Conservation (phyloP, 2,797 vertebrate species). For the Salarias fasciatus region DNA sequence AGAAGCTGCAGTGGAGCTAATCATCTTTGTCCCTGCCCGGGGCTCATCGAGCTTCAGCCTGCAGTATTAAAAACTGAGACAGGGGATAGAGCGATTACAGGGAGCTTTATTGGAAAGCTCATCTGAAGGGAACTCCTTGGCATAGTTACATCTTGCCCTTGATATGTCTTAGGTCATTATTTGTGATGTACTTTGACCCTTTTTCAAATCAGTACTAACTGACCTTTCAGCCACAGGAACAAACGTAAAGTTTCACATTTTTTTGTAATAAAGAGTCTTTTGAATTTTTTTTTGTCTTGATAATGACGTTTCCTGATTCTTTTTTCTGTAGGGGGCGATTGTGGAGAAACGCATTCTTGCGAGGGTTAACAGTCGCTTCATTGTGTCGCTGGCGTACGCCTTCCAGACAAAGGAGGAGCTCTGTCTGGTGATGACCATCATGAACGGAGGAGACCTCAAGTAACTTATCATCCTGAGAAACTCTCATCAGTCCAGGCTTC, state of each 20-base stretch:
- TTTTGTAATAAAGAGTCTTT: neutral
- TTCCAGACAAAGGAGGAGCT: constrained; percentile 90
- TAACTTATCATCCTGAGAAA: constrained; percentile 74
- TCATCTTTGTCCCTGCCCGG: constrained; percentile 75
- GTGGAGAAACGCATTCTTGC: constrained; percentile 91
- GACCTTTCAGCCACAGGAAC: rapidly evolving
- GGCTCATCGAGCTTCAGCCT: constrained; percentile 68
- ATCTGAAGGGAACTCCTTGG: constrained; percentile 71
- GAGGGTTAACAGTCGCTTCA: constrained; percentile 89
- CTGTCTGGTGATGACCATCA: constrained; percentile 94
- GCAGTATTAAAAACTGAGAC: constrained; percentile 75
- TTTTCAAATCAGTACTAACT: neutral
- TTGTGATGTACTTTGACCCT: constrained; percentile 11
- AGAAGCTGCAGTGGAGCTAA: constrained; percentile 46
- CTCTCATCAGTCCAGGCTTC: neutral
- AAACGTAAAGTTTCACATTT: constrained; percentile 4
- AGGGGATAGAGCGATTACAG: constrained; percentile 76
- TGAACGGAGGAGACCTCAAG: constrained; percentile 95
- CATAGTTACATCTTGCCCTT: constrained; percentile 70
- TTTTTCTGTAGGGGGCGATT: constrained; percentile 83
- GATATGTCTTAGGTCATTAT: constrained; percentile 50
- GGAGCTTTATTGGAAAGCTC: constrained; percentile 76
- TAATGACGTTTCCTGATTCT: constrained; percentile 8
- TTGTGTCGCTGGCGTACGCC: constrained; percentile 89
- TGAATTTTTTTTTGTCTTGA: neutral